These are phyloP conservation scores for Augochlorella aurata DNA, from an alignment of 2,888 invertebrate genomes.

Conservation along the genomic window DNA sequence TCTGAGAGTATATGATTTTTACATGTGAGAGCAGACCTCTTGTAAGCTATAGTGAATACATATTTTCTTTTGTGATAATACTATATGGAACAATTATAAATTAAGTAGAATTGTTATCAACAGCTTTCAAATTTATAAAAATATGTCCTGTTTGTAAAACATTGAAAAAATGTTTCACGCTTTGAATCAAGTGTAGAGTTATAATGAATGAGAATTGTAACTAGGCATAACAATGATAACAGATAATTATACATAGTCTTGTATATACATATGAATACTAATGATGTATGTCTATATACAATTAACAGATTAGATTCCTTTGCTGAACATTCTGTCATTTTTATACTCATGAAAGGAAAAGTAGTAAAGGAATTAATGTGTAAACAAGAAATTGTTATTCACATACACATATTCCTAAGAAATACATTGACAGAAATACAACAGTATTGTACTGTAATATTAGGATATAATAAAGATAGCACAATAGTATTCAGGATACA, in stretches of 20 bases:
- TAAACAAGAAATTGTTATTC: not conserved
- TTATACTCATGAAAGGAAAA: not conserved
- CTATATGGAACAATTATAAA: not conserved
- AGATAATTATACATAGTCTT: conserved; percentile 54
- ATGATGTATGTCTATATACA: conserved; percentile 47
- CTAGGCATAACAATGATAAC: conserved; percentile 62
- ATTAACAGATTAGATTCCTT: conserved; percentile 20
- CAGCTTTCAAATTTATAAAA: not conserved
- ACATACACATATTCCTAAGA: not conserved
- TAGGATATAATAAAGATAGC: not conserved
- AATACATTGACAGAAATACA: no score
- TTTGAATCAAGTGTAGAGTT: conserved; percentile 72
- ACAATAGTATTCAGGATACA: not conserved
- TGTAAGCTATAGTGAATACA: not conserved
- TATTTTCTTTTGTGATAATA: not conserved
- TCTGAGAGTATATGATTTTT: not conserved
- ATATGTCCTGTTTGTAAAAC: not conserved
- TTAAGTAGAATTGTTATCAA: not conserved
- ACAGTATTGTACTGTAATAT: not conserved
- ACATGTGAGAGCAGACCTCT: not conserved
- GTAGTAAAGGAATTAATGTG: conserved; percentile 4
- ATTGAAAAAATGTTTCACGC: conserved; percentile 37
- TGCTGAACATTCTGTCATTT: conserved; percentile 5
- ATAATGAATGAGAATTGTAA: conserved; percentile 49
- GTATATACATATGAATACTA: conserved; percentile 47